These are phyloP conservation scores for Mesocricetus auratus DNA, from an alignment of 2,113 vertebrate species.

Conservation along the genomic window DNA sequence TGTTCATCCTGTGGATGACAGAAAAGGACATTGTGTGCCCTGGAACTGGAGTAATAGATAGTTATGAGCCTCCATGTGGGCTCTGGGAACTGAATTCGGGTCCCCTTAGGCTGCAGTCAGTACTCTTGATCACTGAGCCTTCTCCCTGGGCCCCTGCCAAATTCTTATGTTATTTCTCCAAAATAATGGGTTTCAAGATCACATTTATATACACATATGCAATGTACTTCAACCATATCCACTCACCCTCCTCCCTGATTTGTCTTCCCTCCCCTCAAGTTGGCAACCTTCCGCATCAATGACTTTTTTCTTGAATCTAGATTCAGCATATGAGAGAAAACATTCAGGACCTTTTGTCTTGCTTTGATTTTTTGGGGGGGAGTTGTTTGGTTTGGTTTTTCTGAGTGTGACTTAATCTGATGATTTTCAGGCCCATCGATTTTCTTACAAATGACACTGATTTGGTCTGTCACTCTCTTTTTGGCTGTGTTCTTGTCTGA, in stretches of 20 bases:
- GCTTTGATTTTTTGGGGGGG: not conserved
- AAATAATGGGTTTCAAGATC: not conserved
- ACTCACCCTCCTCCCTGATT: too few relatives aligned
- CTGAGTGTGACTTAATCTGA: not conserved
- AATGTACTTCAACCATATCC: not conserved
- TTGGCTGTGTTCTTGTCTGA: not conserved
- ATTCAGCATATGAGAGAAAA: not conserved
- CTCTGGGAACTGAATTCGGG: not conserved
- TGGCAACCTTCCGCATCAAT: not conserved
- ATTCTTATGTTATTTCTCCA: not conserved
- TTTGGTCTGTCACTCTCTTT: not conserved
- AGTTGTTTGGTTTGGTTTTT: too few relatives aligned
- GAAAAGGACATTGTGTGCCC: not conserved
- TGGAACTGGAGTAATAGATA: not conserved
- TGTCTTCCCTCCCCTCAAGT: not conserved
- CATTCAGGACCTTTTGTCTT: not conserved
- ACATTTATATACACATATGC: not conserved
- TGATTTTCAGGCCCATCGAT: not conserved
- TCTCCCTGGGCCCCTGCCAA: not conserved
- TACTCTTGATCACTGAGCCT: not conserved
- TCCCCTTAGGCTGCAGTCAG: not conserved
- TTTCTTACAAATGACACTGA: not conserved
- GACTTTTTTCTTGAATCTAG: not conserved
- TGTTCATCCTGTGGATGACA: not conserved
- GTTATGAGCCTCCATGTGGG: not conserved